phyloP scores from a whole-genome alignment of 2,797 vertebrate genomes.

The Alauda arvensis region DNA sequence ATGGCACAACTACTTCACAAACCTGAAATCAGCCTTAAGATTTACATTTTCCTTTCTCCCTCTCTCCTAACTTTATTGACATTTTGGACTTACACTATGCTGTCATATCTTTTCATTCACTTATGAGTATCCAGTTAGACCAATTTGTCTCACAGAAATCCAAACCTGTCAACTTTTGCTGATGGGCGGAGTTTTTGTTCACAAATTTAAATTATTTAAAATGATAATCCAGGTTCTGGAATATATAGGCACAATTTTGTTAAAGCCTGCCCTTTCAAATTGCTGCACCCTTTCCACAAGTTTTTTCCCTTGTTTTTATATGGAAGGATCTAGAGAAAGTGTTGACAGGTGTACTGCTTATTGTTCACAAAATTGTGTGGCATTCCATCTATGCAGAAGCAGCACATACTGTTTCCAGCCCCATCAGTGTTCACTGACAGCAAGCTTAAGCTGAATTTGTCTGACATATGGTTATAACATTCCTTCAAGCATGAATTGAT shows the following conservation, averaged over 20 bases:
- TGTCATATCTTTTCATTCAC: not conserved
- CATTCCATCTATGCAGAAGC: accelerated
- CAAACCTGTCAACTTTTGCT: not conserved
- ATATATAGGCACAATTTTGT: not conserved
- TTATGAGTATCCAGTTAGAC: not conserved
- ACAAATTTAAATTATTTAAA: not conserved
- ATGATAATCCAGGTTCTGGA: not conserved
- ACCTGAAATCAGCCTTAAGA: not conserved
- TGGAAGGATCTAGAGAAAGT: not conserved
- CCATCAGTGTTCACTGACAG: not conserved
- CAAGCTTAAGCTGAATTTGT: not conserved
- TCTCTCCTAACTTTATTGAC: not conserved
- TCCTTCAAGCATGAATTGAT: not conserved
- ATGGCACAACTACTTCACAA: not conserved
- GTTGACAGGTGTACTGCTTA: not conserved
- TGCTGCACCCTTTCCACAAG: not conserved
- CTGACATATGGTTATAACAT: not conserved
- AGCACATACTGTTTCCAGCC: not conserved
- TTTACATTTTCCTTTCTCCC: not conserved
- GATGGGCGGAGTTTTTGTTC: not conserved
- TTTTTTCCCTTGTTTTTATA: not conserved
- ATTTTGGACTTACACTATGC: not conserved
- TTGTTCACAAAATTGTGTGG: not conserved
- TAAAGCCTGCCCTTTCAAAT: not conserved
- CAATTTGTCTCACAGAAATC: not conserved